Evolutionary conservation across 1,140 invertebrate genomes (phyloP).

Genomic region (Dufourea novaeangliae): DNA sequence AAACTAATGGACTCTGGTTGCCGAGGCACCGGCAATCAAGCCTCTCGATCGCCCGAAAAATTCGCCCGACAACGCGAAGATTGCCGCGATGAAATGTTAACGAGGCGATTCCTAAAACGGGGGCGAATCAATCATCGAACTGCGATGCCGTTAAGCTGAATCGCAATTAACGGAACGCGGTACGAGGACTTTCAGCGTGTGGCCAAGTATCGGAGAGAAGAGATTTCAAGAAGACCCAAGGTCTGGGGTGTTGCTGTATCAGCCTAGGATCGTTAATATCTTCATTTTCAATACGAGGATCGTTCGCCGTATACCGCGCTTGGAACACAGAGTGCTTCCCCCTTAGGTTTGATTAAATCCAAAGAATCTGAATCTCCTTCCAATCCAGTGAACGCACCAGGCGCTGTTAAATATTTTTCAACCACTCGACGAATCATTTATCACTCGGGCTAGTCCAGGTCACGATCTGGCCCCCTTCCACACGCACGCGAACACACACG

Average conservation of each 20-base stretch:
- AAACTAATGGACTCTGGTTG: slow-evolving; percentile 42
- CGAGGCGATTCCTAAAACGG: slow-evolving; percentile 32
- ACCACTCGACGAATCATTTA: neutral
- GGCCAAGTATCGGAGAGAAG: no score
- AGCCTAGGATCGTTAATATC: neutral
- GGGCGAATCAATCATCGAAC: slow-evolving; percentile 29
- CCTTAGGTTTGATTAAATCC: neutral
- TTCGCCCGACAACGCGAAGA: slow-evolving; percentile 4
- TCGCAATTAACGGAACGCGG: slow-evolving; percentile 2
- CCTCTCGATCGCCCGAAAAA: neutral
- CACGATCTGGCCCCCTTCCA: neutral
- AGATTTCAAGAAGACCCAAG: neutral
- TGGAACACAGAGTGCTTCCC: no score
- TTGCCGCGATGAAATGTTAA: slow-evolving; percentile 36
- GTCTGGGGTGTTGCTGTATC: neutral
- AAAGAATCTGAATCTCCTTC: neutral
- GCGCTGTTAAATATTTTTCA: neutral
- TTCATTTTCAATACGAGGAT: neutral
- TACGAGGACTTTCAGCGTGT: no score
- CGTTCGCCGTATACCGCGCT: no score
- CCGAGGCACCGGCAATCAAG: neutral
- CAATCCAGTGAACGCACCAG: neutral
- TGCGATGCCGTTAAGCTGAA: neutral
- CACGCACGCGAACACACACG: no score
- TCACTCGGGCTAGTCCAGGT: neutral